Evolutionary conservation across 2,113 vertebrate species (phyloP).

Genomic region (Pantherophis guttatus): DNA sequence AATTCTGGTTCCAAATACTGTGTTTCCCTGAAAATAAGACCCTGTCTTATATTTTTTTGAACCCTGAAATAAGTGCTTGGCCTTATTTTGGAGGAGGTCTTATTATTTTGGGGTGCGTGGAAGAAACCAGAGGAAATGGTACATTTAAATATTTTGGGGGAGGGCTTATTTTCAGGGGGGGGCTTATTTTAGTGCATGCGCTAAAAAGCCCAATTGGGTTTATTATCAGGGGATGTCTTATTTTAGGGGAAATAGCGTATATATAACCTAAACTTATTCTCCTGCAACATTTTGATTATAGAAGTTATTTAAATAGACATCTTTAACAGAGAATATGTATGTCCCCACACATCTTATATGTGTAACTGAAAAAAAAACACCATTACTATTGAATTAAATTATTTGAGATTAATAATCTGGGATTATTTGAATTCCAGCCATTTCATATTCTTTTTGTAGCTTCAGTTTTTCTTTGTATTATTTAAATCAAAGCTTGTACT

Average conservation of each 20-base stretch:
- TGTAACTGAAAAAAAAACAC: not conserved
- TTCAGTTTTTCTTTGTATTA: not conserved
- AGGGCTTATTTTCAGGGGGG: too few relatives aligned
- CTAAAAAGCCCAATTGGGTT: too few relatives aligned
- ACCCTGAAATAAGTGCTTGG: too few relatives aligned
- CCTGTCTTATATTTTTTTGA: too few relatives aligned
- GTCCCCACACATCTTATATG: not conserved
- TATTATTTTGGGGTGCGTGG: too few relatives aligned
- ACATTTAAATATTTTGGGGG: too few relatives aligned
- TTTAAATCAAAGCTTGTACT: constrained; percentile 4
- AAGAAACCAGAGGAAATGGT: too few relatives aligned
- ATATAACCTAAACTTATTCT: constrained; percentile 22
- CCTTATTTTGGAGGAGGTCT: too few relatives aligned
- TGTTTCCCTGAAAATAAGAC: too few relatives aligned
- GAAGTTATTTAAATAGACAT: not conserved
- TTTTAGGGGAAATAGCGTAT: not conserved
- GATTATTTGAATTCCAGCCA: not conserved
- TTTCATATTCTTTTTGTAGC: not conserved
- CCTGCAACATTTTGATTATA: constrained; percentile 12
- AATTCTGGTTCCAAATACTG: not conserved
- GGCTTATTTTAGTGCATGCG: too few relatives aligned
- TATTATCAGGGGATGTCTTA: too few relatives aligned
- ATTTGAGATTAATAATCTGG: not conserved
- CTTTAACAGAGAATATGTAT: not conserved
- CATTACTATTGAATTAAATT: not conserved